Percentiles rank a stretch among this genome's conserved stretches.
phyloP scores from a whole-genome alignment of 2,888 invertebrate genomes.

The Marronus borbonicus region DNA sequence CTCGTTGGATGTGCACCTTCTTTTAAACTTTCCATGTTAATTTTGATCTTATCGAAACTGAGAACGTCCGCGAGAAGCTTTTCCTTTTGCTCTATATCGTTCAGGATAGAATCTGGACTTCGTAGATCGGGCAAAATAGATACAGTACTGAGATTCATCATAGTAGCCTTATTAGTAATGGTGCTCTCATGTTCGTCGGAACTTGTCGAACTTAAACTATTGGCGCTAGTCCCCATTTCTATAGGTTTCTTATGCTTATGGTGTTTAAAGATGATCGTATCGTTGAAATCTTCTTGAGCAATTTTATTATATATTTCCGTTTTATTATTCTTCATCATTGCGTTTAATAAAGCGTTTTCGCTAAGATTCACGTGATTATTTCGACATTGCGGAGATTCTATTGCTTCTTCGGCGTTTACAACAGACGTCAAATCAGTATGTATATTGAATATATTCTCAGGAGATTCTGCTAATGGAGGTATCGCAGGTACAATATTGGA shows the following conservation, averaged over 20 bases:
- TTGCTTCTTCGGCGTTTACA: constrained; percentile 82
- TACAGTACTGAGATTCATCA: constrained; percentile 71
- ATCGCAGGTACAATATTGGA: constrained; percentile 63
- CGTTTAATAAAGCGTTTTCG: constrained; percentile 54
- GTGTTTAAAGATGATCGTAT: constrained; percentile 79
- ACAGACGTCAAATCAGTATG: constrained; percentile 71
- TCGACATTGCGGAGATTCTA: constrained; percentile 76
- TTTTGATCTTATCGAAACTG: constrained; percentile 73
- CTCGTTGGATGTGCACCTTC: constrained; percentile 24
- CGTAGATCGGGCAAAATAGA: constrained; percentile 72
- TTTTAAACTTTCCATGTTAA: constrained; percentile 55
- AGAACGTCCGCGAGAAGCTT: constrained; percentile 80
- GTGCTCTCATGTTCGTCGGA: constrained; percentile 63
- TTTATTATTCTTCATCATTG: constrained; percentile 68
- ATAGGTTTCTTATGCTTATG: constrained; percentile 70
- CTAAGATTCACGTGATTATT: constrained; percentile 54
- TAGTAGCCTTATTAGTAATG: constrained; percentile 66
- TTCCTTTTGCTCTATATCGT: constrained; percentile 83
- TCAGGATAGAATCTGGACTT: constrained; percentile 78
- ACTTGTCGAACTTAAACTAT: constrained; percentile 64
- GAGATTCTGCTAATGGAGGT: constrained; percentile 62
- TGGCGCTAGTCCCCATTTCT: constrained; percentile 57
- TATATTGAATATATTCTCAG: constrained; percentile 60
- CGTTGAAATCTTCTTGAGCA: constrained; percentile 81
- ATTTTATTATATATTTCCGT: constrained; percentile 81